Conservation (phyloP, 2,797 vertebrate species). For the Acipenser ruthenus region DNA sequence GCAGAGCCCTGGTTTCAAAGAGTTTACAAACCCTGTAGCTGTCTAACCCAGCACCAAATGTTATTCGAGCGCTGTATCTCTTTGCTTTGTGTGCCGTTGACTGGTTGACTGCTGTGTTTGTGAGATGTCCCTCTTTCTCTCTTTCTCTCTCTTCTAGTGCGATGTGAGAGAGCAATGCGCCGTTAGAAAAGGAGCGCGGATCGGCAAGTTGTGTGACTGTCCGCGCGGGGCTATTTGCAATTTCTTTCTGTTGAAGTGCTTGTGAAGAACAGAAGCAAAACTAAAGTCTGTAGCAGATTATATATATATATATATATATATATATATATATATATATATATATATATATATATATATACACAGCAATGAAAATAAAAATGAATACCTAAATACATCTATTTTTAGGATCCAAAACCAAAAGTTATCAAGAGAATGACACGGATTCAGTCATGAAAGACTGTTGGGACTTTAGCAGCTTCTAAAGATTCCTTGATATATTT, state of each 20-base stretch:
- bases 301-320: no score
- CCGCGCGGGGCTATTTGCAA: conserved; percentile 49
- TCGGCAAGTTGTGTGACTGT: conserved; percentile 65
- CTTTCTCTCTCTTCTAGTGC: conserved; percentile 34
- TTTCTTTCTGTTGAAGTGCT: conserved; percentile 64
- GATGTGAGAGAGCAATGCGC: conserved; percentile 61
- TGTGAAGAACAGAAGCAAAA: conserved; percentile 39
- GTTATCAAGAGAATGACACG: conserved; percentile 13
- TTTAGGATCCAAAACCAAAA: conserved; percentile 22
- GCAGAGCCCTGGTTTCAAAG: no score
- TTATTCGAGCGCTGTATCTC: background rate
- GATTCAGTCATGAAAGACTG: conserved; percentile 26
- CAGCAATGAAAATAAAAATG: no score
- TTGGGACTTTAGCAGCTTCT: conserved; percentile 16
- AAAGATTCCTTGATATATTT: conserved; percentile 23
- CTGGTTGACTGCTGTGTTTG: background rate
- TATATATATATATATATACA: no score
- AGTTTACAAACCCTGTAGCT: no score
- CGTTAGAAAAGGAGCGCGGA: conserved; percentile 62
- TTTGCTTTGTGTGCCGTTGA: background rate
- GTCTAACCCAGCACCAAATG: no score
- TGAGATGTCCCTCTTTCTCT: background rate
- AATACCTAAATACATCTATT: conserved; percentile 17
- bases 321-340: no score
- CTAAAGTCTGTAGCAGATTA: conserved; percentile 16